phyloP scores from a whole-genome alignment of 2,113 vertebrate genomes.

The Ceyx melanurus region DNA sequence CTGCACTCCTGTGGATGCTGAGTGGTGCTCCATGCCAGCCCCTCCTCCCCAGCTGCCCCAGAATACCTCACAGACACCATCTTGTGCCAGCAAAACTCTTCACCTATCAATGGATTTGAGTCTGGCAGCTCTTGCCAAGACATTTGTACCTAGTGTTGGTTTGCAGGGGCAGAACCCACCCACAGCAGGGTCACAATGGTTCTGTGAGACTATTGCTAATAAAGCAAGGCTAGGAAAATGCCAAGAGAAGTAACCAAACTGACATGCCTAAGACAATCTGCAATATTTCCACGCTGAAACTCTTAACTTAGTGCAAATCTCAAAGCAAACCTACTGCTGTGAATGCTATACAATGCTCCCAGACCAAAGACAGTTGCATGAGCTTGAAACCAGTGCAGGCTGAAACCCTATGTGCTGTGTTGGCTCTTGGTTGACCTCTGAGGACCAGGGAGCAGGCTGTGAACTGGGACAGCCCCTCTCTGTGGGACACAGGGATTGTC shows the following conservation, averaged over 20 bases:
- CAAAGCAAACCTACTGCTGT: neutral
- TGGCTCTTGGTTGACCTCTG: neutral
- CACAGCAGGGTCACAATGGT: accelerated
- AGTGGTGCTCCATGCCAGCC: neutral
- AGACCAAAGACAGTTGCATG: neutral
- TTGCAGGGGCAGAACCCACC: neutral
- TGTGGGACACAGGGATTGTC: neutral
- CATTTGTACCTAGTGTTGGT: neutral
- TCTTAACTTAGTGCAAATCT: neutral
- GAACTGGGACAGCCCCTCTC: neutral
- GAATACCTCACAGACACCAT: neutral
- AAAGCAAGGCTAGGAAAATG: neutral
- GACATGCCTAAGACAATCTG: neutral
- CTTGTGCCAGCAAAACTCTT: neutral
- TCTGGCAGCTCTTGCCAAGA: neutral
- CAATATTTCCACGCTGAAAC: accelerated
- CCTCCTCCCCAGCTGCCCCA: neutral
- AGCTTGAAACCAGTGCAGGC: neutral
- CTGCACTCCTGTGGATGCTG: neutral
- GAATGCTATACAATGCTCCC: neutral
- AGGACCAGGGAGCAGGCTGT: neutral
- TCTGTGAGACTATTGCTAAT: neutral
- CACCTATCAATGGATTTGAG: neutral
- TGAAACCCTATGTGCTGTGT: neutral
- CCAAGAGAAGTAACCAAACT: neutral